Evolutionary conservation across 2,888 invertebrate species (phyloP).

Genomic region (Eilema caniola): DNA sequence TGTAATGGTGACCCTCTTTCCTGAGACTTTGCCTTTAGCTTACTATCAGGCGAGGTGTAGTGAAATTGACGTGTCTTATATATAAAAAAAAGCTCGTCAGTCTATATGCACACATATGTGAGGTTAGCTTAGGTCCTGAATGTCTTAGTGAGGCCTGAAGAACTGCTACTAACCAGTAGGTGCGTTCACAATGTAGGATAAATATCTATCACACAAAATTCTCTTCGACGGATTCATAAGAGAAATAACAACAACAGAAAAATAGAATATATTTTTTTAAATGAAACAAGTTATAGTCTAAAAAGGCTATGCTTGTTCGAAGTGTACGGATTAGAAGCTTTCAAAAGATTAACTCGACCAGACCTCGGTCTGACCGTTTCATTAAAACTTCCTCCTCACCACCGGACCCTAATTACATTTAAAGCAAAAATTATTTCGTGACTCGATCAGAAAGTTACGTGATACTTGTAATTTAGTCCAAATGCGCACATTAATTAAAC

Average conservation of each 20-base stretch:
- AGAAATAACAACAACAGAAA: not conserved
- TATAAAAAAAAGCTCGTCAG: too few relatives aligned
- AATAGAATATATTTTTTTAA: conserved; percentile 2
- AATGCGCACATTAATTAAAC: conserved; percentile 39
- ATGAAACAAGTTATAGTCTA: conserved; percentile 43
- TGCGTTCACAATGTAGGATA: not conserved
- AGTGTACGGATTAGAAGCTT: conserved; percentile 73
- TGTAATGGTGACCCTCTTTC: too few relatives aligned
- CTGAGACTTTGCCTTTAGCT: too few relatives aligned
- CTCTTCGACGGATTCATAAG: not conserved
- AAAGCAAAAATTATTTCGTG: conserved; percentile 67
- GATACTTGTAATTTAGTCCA: conserved; percentile 43
- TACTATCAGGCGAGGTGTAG: too few relatives aligned
- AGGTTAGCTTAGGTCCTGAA: too few relatives aligned
- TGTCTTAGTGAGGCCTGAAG: too few relatives aligned
- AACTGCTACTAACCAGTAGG: too few relatives aligned
- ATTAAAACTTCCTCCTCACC: conserved; percentile 68
- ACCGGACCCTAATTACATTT: conserved; percentile 63
- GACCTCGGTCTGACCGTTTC: conserved; percentile 70
- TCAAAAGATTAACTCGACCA: conserved; percentile 75
- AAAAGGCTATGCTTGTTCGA: conserved; percentile 58
- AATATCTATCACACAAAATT: not conserved
- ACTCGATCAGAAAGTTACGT: conserved; percentile 56
- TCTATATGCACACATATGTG: too few relatives aligned
- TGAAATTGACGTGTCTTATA: too few relatives aligned